Evolutionary conservation across 37 sponge, comb jelly and placozoan species (phyloP), one percentile per base, ranked within the genome.

Genomic region (Amphimedon queenslandica): DNA sequence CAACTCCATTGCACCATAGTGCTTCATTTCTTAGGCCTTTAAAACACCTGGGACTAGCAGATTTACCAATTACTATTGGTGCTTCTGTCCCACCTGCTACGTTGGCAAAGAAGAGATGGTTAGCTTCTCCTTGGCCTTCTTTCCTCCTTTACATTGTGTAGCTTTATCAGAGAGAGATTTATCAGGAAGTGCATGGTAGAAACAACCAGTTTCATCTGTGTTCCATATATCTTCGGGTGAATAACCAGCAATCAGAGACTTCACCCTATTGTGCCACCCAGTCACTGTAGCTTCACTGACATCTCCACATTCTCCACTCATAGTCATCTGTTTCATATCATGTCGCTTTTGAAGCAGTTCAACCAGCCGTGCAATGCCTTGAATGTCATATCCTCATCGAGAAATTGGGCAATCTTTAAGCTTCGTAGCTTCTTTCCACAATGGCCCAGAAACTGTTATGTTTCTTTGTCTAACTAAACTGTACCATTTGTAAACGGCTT

Each of bases 301-400:
- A 60, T 63, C 76, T 43, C 53, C 76, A 29, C 40, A 21, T 34
- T 82, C 76, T 29, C 70, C 61, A 63, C 77, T 82, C 23, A 74
- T 53, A 40, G 56, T 37, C 1, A 71, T 25, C 53, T 71, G 70
- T 28, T 37, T 51, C 31, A 77, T 71, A 63, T 70, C 70, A 63
- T 82, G 72, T 37, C 77, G 57, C 37, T 77, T 53, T 58, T 77
- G 73, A 83, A 83, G 24, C 66, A 43, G 11, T 83, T 63, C 36
- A 83, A 24, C 84, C 77, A 76, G 3, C 84, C 77, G 77, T 83
- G 76, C 28, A 76, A 75, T 38, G 76, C 83, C 55, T 77, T 77
- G 51, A 47, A 47, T 18, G 51, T 47, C 8, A 39, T 21, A 30
- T 20, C 28, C 2, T 20, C 5, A 21, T 55, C 78, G n/a, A 77